A percentile compares a stretch with the other conserved stretches of the same genome.
phyloP scores from a whole-genome alignment of 2,113 vertebrate genomes.

The Phalacrocorax aristotelis region DNA sequence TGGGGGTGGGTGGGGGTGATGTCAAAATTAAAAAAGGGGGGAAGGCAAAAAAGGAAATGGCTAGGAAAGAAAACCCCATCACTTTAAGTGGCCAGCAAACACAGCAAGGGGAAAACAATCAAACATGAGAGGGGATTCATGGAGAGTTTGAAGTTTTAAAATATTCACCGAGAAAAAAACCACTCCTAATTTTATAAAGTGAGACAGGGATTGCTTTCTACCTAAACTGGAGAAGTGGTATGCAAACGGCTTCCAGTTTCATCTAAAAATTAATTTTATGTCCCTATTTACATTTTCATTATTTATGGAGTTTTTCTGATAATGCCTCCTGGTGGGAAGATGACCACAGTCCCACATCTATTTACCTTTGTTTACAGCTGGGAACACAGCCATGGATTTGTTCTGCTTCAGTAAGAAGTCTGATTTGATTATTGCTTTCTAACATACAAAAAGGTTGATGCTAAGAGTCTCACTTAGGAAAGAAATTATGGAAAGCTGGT shows the following conservation, averaged over 20 bases:
- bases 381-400: constrained; percentile 54
- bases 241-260: background rate
- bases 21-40: no score
- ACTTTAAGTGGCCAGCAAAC: background rate
- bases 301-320: constrained; percentile 46
- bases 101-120: background rate
- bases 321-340: constrained; percentile 23
- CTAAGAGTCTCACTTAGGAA: background rate
- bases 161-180: background rate
- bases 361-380: constrained; percentile 61
- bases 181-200: background rate
- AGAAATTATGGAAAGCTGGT: background rate
- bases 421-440: constrained; percentile 40
- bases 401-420: background rate
- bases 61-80: background rate
- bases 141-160: background rate
- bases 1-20: fast-evolving
- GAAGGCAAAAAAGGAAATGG: background rate
- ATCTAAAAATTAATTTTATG: constrained; percentile 29
- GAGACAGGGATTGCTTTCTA: background rate
- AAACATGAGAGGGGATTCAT: background rate
- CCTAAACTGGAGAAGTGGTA: background rate
- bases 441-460: background rate
- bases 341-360: constrained; percentile 40
- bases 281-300: constrained; percentile 38